Evolutionary conservation across 2,797 vertebrate species (phyloP).

Genomic region (Spinus pinus): DNA sequence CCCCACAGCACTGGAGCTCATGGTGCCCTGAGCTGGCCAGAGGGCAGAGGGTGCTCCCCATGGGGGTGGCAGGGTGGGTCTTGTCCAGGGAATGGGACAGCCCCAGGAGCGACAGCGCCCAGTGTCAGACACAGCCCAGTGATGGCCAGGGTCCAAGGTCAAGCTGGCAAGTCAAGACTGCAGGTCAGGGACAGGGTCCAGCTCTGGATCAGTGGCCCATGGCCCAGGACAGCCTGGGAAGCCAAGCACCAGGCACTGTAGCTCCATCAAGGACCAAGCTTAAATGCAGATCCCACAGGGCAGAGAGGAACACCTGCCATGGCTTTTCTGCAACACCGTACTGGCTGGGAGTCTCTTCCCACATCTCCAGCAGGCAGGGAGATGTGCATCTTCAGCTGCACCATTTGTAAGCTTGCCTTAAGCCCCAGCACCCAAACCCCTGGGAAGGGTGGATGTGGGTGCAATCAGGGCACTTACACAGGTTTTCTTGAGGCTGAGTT

Average conservation of each 20-base stretch:
- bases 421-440: neutral
- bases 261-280: neutral
- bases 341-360: neutral
- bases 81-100: neutral
- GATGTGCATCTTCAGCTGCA: fast-evolving
- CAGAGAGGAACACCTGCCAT: fast-evolving
- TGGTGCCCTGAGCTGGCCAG: neutral
- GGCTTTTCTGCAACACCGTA: fast-evolving
- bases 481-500: neutral
- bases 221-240: neutral
- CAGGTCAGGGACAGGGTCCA: neutral
- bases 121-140: neutral
- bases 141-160: neutral
- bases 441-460: neutral
- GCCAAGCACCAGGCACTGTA: neutral
- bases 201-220: neutral
- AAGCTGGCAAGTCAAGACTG: neutral
- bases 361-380: neutral
- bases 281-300: neutral
- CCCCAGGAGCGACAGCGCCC: fast-evolving
- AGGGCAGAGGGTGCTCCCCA: fast-evolving
- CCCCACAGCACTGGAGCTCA: fast-evolving
- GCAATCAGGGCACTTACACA: neutral
- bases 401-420: fast-evolving
- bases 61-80: fast-evolving